phyloP scores from a whole-genome alignment of 2,113 vertebrate species.

The Macquaria ambigua region DNA sequence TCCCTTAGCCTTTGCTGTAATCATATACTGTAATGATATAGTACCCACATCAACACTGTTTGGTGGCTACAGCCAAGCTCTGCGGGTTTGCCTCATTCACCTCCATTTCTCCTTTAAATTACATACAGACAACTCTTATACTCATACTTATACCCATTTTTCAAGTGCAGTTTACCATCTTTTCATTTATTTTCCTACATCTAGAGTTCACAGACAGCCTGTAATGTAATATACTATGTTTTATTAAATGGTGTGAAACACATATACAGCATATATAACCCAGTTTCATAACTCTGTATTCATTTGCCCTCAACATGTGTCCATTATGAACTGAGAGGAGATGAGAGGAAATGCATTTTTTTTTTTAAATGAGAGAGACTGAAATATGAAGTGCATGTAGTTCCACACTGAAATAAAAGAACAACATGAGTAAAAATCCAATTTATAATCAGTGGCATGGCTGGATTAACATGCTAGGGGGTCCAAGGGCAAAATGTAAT shows the following conservation, averaged over 20 bases:
- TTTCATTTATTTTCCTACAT: slow-evolving; percentile 38
- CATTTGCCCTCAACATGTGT: slow-evolving; percentile 11
- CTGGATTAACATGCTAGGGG: neutral
- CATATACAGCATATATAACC: neutral
- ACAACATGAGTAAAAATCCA: neutral
- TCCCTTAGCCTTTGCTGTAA: slow-evolving; percentile 53
- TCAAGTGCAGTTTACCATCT: slow-evolving; percentile 35
- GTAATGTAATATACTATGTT: slow-evolving; percentile 9
- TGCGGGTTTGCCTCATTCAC: slow-evolving; percentile 52
- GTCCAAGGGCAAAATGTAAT: neutral
- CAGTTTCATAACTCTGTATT: neutral
- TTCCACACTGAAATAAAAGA: neutral
- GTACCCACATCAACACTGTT: slow-evolving; percentile 50
- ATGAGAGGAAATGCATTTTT: neutral
- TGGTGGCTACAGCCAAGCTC: slow-evolving; percentile 47
- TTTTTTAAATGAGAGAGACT: neutral
- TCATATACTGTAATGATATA: slow-evolving; percentile 65
- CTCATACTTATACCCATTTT: slow-evolving; percentile 1
- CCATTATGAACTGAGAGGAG: neutral
- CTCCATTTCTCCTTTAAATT: slow-evolving; percentile 64
- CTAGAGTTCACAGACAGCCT: slow-evolving; percentile 26
- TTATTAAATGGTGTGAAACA: slow-evolving; percentile 37
- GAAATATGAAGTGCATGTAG: neutral
- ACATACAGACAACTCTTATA: slow-evolving; percentile 36
- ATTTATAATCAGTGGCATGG: neutral